Base-by-base conservation (phyloP, 2,888 invertebrate genomes). In the Drosophila paranaensis region DNA sequence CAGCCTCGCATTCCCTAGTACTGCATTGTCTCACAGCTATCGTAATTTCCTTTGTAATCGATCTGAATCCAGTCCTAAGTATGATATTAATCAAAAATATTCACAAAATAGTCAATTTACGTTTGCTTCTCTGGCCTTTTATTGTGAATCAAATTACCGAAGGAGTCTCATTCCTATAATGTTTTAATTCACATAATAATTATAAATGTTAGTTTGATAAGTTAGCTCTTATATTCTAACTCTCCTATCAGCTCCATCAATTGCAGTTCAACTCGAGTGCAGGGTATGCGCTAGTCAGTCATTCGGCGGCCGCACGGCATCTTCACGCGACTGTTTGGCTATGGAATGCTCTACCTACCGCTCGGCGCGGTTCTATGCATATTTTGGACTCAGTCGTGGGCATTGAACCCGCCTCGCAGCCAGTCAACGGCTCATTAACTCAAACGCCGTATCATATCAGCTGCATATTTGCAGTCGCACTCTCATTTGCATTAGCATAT, bases 401-500 rank as follows among this genome's bases (percentile, higher is more conserved):
- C 79, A 72, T 60, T 82, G 82, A 82, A 81, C 82, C 54, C 57
- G 13, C 33, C 9, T 39, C 57, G 58, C 60, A 48, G 51, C 61
- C 67, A 63, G 61, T 46, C 64, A 64, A 70, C 53, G 76, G 54
- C 72, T 72, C 77, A 80, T 82, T 82, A 73, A 73, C 70, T 79
- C 45, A 46, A 46, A 33, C 43, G 43, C 56, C 33, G 46, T 40
- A 40, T 60, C 54, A 20, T 68, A 46, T 74, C 69, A 66, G 55
- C 48, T 62, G 65, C 60, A 53, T 40, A 66, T 63, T 46, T 57
- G 51, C 45, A 56, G 46, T 53, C 50, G 27, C n/a, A 33, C 58
- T 55, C 37, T 20, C 60, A 69, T 63, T 40, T 54, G 51, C 45
- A 56, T 46, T 53, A 39, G 27, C n/a, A 39, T 27, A 66, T 55